phyloP scores from a whole-genome alignment of 1,140 invertebrate species.

The Drosophila busckii region DNA sequence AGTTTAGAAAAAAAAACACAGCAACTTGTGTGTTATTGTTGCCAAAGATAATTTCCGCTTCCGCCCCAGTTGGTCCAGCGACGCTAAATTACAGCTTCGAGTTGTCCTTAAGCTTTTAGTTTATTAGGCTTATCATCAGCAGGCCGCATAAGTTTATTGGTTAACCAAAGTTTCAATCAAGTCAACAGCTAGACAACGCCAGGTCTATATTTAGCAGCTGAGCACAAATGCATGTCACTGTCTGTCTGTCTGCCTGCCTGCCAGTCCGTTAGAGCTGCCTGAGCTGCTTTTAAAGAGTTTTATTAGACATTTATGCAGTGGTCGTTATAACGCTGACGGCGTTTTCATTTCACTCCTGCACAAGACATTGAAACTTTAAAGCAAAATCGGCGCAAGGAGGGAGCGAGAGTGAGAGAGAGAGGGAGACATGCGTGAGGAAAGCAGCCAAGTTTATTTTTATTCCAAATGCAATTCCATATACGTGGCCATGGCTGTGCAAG shows the following conservation, averaged over 20 bases:
- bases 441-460: slow-evolving; percentile 58
- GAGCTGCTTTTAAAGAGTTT: slow-evolving; percentile 11
- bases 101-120: slow-evolving; percentile 30
- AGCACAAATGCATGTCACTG: not conserved
- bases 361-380: slow-evolving; percentile 53
- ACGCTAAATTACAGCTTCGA: slow-evolving; percentile 33
- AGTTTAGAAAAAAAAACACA: not conserved
- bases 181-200: not conserved
- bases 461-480: slow-evolving; percentile 66
- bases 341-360: slow-evolving; percentile 52
- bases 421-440: slow-evolving; percentile 20
- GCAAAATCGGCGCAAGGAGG: slow-evolving; percentile 16
- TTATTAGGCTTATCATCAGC: slow-evolving; percentile 53
- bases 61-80: slow-evolving; percentile 47
- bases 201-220: not conserved
- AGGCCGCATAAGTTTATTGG: slow-evolving; percentile 11
- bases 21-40: slow-evolving; percentile 26
- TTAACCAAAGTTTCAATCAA: not conserved
- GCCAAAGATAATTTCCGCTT: slow-evolving; percentile 65
- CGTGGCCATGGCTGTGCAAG: slow-evolving; percentile 39
- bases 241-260: too few relatives aligned
- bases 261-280: too few relatives aligned
- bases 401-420: not conserved
- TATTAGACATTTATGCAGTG: slow-evolving; percentile 7
- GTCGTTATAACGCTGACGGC: slow-evolving; percentile 20